Percentiles rank a stretch among this genome's conserved stretches.
Evolutionary conservation across 2,113 vertebrate genomes (phyloP).

Genomic region (Crypturellus undulatus): DNA sequence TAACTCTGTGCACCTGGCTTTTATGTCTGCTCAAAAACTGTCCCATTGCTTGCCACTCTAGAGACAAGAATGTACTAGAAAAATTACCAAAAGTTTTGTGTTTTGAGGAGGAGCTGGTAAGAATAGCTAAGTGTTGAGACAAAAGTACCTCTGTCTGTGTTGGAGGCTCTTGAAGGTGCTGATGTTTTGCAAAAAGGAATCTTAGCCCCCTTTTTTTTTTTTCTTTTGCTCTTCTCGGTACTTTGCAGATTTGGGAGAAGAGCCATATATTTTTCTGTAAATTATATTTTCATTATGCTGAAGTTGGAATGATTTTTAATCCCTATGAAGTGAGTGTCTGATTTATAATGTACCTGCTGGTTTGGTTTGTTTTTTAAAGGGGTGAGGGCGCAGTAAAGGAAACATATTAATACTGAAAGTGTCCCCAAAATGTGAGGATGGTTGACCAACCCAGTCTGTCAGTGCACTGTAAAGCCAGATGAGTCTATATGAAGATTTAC

Average conservation of each 20-base stretch:
- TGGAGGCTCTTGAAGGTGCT: background rate
- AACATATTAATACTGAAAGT: background rate
- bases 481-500: accelerated
- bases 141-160: background rate
- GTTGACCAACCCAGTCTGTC: background rate
- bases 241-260: background rate
- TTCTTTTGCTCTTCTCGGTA: background rate
- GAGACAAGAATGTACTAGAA: background rate
- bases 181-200: background rate
- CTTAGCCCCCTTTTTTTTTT: background rate
- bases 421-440: background rate
- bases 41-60: no score
- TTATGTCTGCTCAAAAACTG: background rate
- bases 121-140: background rate
- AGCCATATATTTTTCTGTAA: background rate
- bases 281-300: background rate
- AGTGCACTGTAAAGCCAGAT: accelerated
- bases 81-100: background rate
- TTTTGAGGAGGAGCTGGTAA: background rate
- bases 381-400: background rate
- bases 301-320: background rate
- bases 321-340: background rate
- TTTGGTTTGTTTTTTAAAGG: no score
- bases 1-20: background rate
- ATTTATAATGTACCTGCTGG: background rate